A percentile compares a stretch with the other conserved stretches of the same genome.
Conservation (phyloP, 1,140 invertebrate genomes). For the Drosophila biarmipes region DNA sequence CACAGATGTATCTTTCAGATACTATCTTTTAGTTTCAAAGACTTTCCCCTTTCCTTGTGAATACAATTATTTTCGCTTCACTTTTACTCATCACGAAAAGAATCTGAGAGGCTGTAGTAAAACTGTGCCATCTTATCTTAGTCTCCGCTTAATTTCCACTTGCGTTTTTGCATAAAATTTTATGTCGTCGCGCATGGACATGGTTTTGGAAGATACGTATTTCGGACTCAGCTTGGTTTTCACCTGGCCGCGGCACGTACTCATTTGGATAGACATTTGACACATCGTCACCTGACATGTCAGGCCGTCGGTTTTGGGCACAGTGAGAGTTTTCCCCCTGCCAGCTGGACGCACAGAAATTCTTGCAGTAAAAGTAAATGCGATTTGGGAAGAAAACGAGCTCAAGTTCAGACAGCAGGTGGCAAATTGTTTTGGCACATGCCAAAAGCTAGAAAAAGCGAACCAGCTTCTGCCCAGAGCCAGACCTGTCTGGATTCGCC, state of each 20-base stretch:
- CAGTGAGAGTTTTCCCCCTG: conserved; percentile 46
- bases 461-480: conserved; percentile 34
- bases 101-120: conserved; percentile 38
- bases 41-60: conserved; percentile 26
- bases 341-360: conserved; percentile 36
- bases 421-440: conserved; percentile 73
- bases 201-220: conserved; percentile 14
- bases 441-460: conserved; percentile 35
- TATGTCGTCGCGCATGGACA: conserved; percentile 36
- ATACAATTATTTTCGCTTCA: conserved; percentile 9
- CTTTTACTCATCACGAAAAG: conserved; percentile 34
- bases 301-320: conserved; percentile 34
- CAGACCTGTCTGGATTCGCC: conserved; percentile 56
- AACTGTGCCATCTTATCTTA: conserved; percentile 16
- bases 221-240: conserved; percentile 38
- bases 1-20: too few species aligned
- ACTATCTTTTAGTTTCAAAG: not conserved
- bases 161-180: conserved; percentile 42
- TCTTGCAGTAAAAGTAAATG: conserved; percentile 72
- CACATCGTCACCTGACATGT: conserved; percentile 65
- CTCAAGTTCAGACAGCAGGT: conserved; percentile 57
- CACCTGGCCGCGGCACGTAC: conserved; percentile 48
- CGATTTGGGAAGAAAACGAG: conserved; percentile 30
- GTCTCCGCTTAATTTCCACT: conserved; percentile 43
- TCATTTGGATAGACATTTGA: conserved; percentile 45